Conservation (phyloP, 2,888 invertebrate species). For the Euzophera pinguis region DNA sequence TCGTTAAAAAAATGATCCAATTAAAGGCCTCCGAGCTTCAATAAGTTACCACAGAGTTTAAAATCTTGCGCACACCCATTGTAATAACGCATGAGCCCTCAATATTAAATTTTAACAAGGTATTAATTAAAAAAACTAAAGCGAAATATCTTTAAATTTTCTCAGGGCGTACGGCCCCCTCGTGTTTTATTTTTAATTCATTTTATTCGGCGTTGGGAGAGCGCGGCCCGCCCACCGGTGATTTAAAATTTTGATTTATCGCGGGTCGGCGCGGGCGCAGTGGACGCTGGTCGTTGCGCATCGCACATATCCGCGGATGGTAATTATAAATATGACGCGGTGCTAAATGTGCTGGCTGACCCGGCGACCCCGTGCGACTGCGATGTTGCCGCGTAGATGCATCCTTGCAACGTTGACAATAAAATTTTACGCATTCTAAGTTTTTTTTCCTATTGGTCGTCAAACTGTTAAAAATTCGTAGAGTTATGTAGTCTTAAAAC, state of each 20-base stretch:
- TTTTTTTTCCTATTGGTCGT: too few relatives aligned
- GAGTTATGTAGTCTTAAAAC: too few relatives aligned
- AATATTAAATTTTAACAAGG: constrained; percentile 81
- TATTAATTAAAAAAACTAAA: constrained; percentile 80
- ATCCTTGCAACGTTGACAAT: constrained; percentile 35
- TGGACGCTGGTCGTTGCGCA: constrained; percentile 31
- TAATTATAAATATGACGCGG: constrained; percentile 80
- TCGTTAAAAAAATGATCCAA: constrained; percentile 77
- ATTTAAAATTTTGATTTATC: constrained; percentile 81
- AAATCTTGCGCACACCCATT: constrained; percentile 76
- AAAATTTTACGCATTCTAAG: constrained; percentile 6
- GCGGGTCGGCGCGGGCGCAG: constrained; percentile 55
- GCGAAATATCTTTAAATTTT: constrained; percentile 76
- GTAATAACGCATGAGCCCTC: constrained; percentile 77
- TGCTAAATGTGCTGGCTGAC: constrained; percentile 74
- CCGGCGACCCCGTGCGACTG: constrained; percentile 51
- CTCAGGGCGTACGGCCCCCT: constrained; percentile 72
- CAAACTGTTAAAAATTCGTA: too few relatives aligned
- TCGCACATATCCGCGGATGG: constrained; percentile 50
- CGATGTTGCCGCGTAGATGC: constrained; percentile 7
- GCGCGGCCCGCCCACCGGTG: constrained; percentile 75
- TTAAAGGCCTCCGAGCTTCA: constrained; percentile 63
- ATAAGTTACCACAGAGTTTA: constrained; percentile 75
- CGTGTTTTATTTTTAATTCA: constrained; percentile 76
- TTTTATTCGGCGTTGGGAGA: constrained; percentile 76